These are phyloP conservation scores for Drosophila biarmipes DNA, from an alignment of 1,140 invertebrate species.

Conservation along the genomic window DNA sequence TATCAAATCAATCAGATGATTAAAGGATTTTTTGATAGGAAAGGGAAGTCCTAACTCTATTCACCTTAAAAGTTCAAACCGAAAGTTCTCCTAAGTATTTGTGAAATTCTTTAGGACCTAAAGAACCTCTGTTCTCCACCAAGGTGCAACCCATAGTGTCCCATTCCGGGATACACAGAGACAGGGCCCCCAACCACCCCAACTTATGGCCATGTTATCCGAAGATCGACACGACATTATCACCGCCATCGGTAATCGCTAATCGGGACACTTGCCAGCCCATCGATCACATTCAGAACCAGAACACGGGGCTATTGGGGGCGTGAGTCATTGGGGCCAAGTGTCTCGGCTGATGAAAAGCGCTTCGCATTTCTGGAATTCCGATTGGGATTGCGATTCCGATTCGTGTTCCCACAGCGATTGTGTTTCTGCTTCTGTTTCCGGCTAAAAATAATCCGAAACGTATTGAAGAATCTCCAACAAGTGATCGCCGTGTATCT, in stretches of 20 bases:
- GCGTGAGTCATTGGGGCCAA: slow-evolving; percentile 43
- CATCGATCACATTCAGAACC: slow-evolving; percentile 9
- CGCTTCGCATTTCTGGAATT: slow-evolving; percentile 44
- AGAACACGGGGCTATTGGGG: slow-evolving; percentile 7
- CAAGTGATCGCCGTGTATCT: slow-evolving; percentile 27
- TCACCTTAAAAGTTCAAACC: too few relatives aligned
- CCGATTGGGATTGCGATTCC: slow-evolving; percentile 17
- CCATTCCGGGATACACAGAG: too few relatives aligned
- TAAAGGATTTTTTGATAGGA: too few relatives aligned
- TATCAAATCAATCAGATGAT: too few relatives aligned
- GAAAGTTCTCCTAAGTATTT: too few relatives aligned
- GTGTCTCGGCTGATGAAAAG: slow-evolving; percentile 36
- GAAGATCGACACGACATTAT: background rate
- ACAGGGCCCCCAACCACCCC: too few relatives aligned
- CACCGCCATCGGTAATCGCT: slow-evolving; percentile 3
- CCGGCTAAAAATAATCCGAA: slow-evolving; percentile 58
- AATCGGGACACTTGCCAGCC: slow-evolving; percentile 15
- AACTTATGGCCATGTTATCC: background rate
- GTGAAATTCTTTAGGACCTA: too few relatives aligned
- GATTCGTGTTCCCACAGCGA: background rate
- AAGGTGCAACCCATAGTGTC: too few relatives aligned
- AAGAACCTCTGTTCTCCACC: too few relatives aligned
- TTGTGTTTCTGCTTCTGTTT: slow-evolving; percentile 27
- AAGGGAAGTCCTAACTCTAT: too few relatives aligned
- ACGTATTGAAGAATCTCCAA: slow-evolving; percentile 24